These are phyloP conservation scores for Aporophyla lueneburgensis DNA, from an alignment of 2,888 invertebrate genomes.

Conservation along the genomic window DNA sequence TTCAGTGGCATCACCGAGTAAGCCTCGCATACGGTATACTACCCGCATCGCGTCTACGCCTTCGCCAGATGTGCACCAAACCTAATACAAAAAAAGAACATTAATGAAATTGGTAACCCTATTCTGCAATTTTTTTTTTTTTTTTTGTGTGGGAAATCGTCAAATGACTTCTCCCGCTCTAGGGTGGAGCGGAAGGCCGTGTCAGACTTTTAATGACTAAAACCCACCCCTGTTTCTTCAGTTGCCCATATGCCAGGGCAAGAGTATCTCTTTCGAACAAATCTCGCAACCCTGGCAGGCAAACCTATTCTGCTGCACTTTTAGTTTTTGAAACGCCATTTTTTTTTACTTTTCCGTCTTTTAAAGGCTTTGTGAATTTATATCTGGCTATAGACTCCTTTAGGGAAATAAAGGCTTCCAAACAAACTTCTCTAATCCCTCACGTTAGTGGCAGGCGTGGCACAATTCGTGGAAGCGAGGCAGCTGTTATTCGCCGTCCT, in stretches of 20 bases:
- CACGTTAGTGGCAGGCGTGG: too few species aligned
- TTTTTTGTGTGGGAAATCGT: too few species aligned
- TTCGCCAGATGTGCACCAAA: constrained; percentile 97
- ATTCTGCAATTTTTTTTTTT: background rate
- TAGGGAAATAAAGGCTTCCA: background rate
- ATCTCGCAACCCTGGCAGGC: too few species aligned
- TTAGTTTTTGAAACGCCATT: background rate
- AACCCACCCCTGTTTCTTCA: too few species aligned
- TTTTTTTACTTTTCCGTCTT: background rate
- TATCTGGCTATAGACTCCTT: background rate
- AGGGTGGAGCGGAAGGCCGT: too few species aligned
- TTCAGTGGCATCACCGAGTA: constrained; percentile 99
- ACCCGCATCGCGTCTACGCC: constrained; percentile 99
- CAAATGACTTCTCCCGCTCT: too few species aligned
- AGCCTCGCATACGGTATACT: constrained; percentile 99
- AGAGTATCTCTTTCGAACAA: too few species aligned
- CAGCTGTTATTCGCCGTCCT: background rate
- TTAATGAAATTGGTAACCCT: too few species aligned
- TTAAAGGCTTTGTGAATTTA: background rate
- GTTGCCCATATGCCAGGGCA: too few species aligned
- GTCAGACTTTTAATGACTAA: too few species aligned
- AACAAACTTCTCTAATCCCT: too few species aligned
- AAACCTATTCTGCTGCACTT: too few species aligned
- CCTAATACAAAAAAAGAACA: constrained; percentile 80
- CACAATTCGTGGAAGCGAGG: background rate